Evolutionary conservation across 23 tunicate genomes (phyloP), one percentile per base, ranked within the genome.

Genomic region (Botrylloides violaceus): DNA sequence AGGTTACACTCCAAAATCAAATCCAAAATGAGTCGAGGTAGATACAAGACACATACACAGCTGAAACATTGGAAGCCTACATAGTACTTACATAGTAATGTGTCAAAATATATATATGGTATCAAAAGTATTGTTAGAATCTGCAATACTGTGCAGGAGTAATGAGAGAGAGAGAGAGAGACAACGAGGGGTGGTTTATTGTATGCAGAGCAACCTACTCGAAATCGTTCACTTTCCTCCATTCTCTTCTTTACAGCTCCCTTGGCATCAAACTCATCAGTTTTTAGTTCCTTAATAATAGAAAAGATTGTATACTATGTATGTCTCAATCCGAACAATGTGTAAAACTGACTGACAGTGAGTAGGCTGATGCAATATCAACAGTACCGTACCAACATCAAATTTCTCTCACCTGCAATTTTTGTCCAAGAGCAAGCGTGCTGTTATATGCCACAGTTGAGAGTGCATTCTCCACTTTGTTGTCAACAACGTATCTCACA

Each of bases 181-280:
- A n/a, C n/a, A n/a, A n/a, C n/a, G n/a, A n/a, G n/a, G n/a, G n/a
- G n/a, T n/a, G n/a, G n/a, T n/a, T n/a, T n/a, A n/a, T n/a, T n/a
- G n/a, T n/a, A n/a, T 59, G 21, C 19, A 15, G 27, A 19, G 7
- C 64, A 38, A 71, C 34, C 48, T 71, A 84, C 92, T 70, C 80
- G 49, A 20, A 84, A 58, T n/a, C 66, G 29, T 60, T 36, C 62
- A 73, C 76, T 71, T 4, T 64, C 70, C 20, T 72, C 70, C 33
- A 84, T 39, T 36, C 72, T 84, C 48, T 78, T 78, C 70, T 64
- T 72, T 1, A 84, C 76, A 9, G 79, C 71, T 36, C 72, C 58
- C 37, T 80, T 39, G 3, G 92, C 80, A 73, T 84, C 79, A 64
- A 78, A 84, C 39, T 84, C 66, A 27, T 71, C 78, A 31, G 70